Conservation (phyloP, 2,888 invertebrate genomes). For the Magallana nippona region DNA sequence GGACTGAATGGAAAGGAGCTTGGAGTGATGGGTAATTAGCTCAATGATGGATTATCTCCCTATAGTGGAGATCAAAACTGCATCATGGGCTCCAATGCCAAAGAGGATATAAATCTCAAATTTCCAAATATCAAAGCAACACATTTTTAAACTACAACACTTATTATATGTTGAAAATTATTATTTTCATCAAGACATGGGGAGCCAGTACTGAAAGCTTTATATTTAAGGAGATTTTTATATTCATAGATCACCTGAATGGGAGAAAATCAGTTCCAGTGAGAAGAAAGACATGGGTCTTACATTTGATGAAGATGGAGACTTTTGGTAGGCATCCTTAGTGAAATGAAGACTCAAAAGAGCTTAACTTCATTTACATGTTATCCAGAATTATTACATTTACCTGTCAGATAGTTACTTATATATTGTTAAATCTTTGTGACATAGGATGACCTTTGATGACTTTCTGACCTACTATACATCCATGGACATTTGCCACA, state of each 20-base stretch:
- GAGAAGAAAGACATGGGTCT: conserved; percentile 66
- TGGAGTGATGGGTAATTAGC: conserved; percentile 83
- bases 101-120: no score
- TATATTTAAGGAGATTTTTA: no score
- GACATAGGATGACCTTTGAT: conserved; percentile 83
- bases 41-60: background rate
- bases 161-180: no score
- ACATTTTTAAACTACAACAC: no score
- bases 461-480: conserved; percentile 83
- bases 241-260: conserved; percentile 62
- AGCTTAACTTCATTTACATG: background rate
- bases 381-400: background rate
- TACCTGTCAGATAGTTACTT: no score
- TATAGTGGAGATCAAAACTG: no score
- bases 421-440: background rate
- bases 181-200: no score
- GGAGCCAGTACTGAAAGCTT: no score
- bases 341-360: background rate
- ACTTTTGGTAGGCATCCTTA: conserved; percentile 62
- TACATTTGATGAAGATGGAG: conserved; percentile 70
- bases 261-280: conserved; percentile 65
- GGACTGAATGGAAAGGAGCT: conserved; percentile 83
- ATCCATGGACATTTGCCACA: conserved; percentile 82
- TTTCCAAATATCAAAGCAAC: no score
- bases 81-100: no score